phyloP scores from a whole-genome alignment of 2,113 vertebrate genomes.

The Pogona vitticeps region DNA sequence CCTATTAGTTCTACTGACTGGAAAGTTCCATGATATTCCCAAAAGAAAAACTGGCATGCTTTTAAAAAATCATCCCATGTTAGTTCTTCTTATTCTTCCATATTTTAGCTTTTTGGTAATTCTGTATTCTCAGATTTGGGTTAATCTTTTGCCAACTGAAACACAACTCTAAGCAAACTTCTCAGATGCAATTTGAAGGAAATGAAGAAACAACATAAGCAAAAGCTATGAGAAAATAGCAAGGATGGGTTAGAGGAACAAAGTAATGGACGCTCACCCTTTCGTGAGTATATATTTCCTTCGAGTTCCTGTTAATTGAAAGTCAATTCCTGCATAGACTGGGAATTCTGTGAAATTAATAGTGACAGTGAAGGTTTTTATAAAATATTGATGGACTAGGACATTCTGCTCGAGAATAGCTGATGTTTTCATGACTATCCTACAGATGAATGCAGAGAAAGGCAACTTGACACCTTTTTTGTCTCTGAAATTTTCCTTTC shows the following conservation, averaged over 20 bases:
- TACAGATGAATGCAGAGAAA: constrained; percentile 8
- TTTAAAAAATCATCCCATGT: background rate
- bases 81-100: no score
- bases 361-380: constrained; percentile 40
- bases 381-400: background rate
- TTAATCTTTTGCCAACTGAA: constrained; percentile 16
- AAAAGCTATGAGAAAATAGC: constrained; percentile 53
- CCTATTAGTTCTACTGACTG: background rate
- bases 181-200: constrained; percentile 54
- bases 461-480: background rate
- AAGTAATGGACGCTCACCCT: constrained; percentile 49
- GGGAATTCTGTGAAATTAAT: constrained; percentile 45
- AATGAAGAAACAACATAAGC: constrained; percentile 58
- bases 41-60: no score
- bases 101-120: no score
- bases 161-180: background rate
- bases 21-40: background rate
- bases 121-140: no score
- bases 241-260: constrained; percentile 61
- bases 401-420: constrained; percentile 15
- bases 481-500: background rate
- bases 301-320: constrained; percentile 68
- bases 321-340: constrained; percentile 62
- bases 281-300: constrained; percentile 65
- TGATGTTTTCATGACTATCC: constrained; percentile 34